Conservation (phyloP, 2,113 vertebrate genomes). For the Phasianus colchicus region DNA sequence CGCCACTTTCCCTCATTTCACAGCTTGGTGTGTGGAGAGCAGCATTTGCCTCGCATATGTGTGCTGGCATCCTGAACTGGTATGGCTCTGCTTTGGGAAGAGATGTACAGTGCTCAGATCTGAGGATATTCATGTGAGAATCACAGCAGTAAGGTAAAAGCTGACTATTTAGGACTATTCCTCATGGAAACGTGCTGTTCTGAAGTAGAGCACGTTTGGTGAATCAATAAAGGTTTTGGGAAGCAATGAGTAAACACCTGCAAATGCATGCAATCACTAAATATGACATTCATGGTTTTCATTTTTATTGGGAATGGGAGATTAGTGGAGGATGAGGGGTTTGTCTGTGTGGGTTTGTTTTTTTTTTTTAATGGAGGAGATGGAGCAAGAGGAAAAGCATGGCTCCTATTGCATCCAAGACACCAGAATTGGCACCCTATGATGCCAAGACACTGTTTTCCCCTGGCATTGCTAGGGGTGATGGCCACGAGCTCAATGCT, state of each 20-base stretch:
- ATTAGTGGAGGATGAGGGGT: background rate
- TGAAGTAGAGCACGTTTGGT: background rate
- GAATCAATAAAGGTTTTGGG: background rate
- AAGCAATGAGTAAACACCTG: background rate
- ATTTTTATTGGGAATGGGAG: background rate
- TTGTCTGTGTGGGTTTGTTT: background rate
- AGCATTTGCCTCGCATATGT: background rate
- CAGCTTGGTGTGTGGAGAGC: background rate
- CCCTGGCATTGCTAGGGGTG: background rate
- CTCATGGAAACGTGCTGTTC: background rate
- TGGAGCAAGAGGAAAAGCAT: background rate
- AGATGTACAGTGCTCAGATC: background rate
- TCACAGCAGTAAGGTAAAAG: background rate
- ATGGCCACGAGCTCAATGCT: fast-evolving
- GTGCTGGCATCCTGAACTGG: fast-evolving
- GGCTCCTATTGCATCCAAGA: too few species aligned
- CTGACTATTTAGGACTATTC: background rate
- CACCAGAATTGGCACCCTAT: background rate
- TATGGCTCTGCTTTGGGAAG: fast-evolving
- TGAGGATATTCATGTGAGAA: background rate
- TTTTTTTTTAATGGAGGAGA: background rate
- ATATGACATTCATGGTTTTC: background rate
- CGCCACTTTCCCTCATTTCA: background rate
- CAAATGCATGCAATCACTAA: background rate
- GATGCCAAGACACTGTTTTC: background rate